Evolutionary conservation across 1,140 invertebrate species (phyloP), one percentile per base, ranked within the genome.

Genomic region (Trichonephila inaurata): DNA sequence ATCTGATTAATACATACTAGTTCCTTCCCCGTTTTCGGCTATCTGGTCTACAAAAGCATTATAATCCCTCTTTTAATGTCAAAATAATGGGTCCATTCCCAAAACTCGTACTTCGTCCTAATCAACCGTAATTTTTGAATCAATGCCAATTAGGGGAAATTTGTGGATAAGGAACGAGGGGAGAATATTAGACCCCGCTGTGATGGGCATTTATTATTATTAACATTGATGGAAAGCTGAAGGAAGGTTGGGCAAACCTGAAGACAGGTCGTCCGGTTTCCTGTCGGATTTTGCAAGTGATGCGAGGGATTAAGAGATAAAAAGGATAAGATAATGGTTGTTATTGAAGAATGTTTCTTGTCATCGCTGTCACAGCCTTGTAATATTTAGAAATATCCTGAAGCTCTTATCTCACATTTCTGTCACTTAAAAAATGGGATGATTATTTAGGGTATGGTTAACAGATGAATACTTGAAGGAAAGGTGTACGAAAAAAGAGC

Each of bases 91-190:
- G 19, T 19, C 6, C 58, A 12, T 33, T 62, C 40, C 66, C 19
- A 18, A 60, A 77, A n/a, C 69, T 82, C 69, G 64, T 89, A 89
- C 69, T 89, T 89, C 24, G n/a, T n/a, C 5, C 87, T 77, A 91
- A 91, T 82, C 89, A 91, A 61, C 77, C 40, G 51, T 82, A 62
- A 91, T 91, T 91, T 91, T 91, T 91, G 77, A 40, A 91, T 91
- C 69, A 82, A 10, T n/a, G 89, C 72, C 89, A 91, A 91, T 91
- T 91, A 91, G 58, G 66, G 60, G 89, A 62, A 40, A 82, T 91
- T 81, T 91, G 89, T 62, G 89, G 77, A 18, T 33, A 40, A 12
- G 81, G n/a, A 40, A 60, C 14, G 33, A 91, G 7, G 18, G 4
- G 21, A 51, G 44, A 58, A 61, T 40, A 77, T 33, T 69, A 77